phyloP scores from a whole-genome alignment of 2,113 vertebrate genomes.

The Limnothrissa miodon region DNA sequence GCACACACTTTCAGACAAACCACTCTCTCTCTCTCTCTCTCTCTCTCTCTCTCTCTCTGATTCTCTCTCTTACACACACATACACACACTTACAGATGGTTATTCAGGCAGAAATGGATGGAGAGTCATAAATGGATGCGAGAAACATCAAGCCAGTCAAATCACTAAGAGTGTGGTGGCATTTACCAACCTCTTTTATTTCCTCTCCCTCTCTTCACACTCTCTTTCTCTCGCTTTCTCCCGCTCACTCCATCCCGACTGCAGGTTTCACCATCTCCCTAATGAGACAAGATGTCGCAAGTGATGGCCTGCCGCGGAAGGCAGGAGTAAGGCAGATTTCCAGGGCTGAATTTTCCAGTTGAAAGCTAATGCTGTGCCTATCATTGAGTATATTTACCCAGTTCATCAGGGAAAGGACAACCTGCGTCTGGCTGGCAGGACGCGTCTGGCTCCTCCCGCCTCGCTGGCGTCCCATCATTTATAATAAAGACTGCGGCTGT shows the following conservation, averaged over 20 bases:
- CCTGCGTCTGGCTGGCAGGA: not conserved
- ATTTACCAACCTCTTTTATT: constrained; percentile 46
- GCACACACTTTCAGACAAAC: constrained; percentile 2
- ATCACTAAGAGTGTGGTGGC: constrained; percentile 49
- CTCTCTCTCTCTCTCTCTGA: not conserved
- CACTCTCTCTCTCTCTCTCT: constrained; percentile 32
- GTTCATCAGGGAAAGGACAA: constrained; percentile 40
- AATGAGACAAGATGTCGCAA: constrained; percentile 58
- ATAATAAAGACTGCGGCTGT: constrained; percentile 23
- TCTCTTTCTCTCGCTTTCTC: constrained; percentile 32
- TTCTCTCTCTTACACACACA: not conserved
- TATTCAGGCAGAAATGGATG: constrained; percentile 43
- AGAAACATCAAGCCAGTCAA: constrained; percentile 54
- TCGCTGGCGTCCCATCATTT: not conserved
- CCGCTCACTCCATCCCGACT: constrained; percentile 25
- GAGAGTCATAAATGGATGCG: constrained; percentile 36
- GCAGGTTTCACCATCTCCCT: constrained; percentile 54
- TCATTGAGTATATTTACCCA: constrained; percentile 41
- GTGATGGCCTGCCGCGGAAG: constrained; percentile 47
- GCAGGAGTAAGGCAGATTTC: constrained; percentile 41
- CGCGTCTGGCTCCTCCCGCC: not conserved
- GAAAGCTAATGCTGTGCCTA: constrained; percentile 49
- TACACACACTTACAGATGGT: constrained; percentile 36
- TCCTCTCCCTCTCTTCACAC: constrained; percentile 37
- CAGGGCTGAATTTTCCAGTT: constrained; percentile 43